A percentile compares a stretch with the other conserved stretches of the same genome.
Conservation (phyloP, 2,113 vertebrate species). For the Mastomys coucha region DNA sequence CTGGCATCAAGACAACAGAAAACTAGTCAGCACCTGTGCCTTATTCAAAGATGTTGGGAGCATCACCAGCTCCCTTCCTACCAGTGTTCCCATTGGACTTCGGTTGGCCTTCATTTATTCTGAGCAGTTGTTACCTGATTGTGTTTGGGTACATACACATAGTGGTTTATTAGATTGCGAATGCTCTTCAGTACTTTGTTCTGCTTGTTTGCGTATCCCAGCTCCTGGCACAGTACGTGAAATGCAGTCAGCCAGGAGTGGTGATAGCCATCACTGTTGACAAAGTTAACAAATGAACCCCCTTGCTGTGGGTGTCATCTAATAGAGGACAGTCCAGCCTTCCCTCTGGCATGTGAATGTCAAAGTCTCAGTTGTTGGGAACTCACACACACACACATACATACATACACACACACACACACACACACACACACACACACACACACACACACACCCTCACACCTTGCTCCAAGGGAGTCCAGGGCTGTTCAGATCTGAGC, state of each 20-base stretch:
- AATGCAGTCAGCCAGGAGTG: constrained; percentile 9
- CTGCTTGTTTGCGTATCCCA: neutral
- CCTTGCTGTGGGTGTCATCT: neutral
- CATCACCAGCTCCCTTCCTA: neutral
- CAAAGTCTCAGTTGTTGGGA: constrained; percentile 51
- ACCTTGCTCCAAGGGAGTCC: neutral
- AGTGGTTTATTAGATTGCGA: neutral
- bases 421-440: too few relatives aligned
- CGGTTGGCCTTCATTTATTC: neutral
- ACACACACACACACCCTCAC: too few relatives aligned
- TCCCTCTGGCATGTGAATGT: constrained; percentile 15
- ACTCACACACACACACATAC: neutral
- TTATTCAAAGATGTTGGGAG: neutral
- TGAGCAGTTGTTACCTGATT: neutral
- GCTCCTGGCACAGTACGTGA: neutral
- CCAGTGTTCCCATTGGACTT: neutral
- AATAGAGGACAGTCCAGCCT: neutral
- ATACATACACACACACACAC: too few relatives aligned
- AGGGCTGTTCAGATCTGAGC: constrained; percentile 13
- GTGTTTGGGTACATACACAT: neutral
- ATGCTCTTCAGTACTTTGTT: neutral
- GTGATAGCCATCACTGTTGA: neutral
- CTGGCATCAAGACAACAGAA: neutral
- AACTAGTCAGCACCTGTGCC: neutral
- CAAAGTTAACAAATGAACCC: neutral